phyloP scores from a whole-genome alignment of 2,113 vertebrate genomes.

The Myocastor coypus region DNA sequence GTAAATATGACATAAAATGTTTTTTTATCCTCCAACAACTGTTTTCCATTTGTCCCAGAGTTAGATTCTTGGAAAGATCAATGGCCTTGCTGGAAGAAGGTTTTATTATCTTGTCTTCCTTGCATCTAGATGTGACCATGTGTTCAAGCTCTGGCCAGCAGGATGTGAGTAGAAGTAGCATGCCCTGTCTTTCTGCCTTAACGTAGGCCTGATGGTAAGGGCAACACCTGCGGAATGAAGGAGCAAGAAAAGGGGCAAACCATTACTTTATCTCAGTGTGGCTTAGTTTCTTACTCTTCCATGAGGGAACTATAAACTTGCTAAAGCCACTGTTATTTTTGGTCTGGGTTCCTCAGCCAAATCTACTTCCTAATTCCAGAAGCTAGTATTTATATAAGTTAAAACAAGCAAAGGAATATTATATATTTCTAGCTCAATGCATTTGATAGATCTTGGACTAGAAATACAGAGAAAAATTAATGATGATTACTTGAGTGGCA shows the following conservation, averaged over 20 bases:
- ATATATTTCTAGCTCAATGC: constrained; percentile 37
- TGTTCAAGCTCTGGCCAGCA: constrained; percentile 14
- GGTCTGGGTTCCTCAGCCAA: constrained; percentile 31
- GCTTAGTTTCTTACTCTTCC: background rate
- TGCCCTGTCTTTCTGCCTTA: constrained; percentile 32
- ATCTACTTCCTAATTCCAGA: constrained; percentile 14
- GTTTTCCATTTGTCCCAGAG: constrained; percentile 16
- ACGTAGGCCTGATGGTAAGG: background rate
- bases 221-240: background rate
- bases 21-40: background rate
- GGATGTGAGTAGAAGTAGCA: background rate
- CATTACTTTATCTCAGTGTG: background rate
- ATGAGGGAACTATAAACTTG: background rate
- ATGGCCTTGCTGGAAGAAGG: constrained; percentile 9
- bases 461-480: background rate
- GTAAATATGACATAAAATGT: background rate
- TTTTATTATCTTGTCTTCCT: constrained; percentile 40
- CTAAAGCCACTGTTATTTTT: constrained; percentile 30
- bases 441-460: constrained; percentile 23
- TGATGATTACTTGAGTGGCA: background rate
- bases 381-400: constrained; percentile 38
- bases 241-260: background rate
- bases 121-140: background rate
- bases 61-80: constrained; percentile 34
- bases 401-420: constrained; percentile 35